phyloP scores from a whole-genome alignment of 2,797 vertebrate genomes.

The Sebastes alutus region DNA sequence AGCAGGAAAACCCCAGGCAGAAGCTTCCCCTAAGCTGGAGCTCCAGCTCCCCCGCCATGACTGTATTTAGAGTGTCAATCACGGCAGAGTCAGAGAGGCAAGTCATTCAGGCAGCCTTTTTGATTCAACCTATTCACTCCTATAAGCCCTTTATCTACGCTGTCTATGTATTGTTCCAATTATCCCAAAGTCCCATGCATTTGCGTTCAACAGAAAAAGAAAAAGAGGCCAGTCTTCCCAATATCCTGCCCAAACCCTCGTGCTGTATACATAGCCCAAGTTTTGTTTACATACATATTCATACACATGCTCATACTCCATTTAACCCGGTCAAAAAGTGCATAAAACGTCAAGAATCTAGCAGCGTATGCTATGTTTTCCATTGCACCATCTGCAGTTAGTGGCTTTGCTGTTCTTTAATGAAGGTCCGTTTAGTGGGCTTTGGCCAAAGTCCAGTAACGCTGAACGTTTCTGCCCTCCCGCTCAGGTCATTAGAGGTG shows the following conservation, averaged over 20 bases:
- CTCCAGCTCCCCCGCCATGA: slow-evolving; percentile 62
- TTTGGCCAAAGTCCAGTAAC: slow-evolving; percentile 55
- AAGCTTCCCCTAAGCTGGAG: slow-evolving; percentile 71
- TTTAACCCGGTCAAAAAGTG: neutral
- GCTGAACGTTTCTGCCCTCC: slow-evolving; percentile 26
- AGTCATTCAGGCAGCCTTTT: slow-evolving; percentile 62
- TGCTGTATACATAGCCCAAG: neutral
- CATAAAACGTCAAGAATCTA: neutral
- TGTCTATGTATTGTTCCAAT: slow-evolving; percentile 57
- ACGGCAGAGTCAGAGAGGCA: slow-evolving; percentile 52
- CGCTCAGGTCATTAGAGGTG: slow-evolving; percentile 58
- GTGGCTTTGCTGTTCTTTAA: slow-evolving; percentile 1
- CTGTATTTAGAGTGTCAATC: slow-evolving; percentile 77
- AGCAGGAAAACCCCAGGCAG: slow-evolving; percentile 70
- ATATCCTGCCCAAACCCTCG: neutral
- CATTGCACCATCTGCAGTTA: slow-evolving; percentile 9
- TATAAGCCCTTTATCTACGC: slow-evolving; percentile 56
- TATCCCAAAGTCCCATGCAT: slow-evolving; percentile 43
- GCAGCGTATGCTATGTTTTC: neutral
- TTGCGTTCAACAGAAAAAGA: slow-evolving; percentile 17
- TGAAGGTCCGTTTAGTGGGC: slow-evolving; percentile 34
- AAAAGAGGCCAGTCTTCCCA: neutral
- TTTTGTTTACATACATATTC: slow-evolving; percentile 5
- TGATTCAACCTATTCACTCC: slow-evolving; percentile 61
- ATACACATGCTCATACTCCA: neutral